Evolutionary conservation across 2,888 invertebrate species (phyloP).

Genomic region (Heliconius aoede): DNA sequence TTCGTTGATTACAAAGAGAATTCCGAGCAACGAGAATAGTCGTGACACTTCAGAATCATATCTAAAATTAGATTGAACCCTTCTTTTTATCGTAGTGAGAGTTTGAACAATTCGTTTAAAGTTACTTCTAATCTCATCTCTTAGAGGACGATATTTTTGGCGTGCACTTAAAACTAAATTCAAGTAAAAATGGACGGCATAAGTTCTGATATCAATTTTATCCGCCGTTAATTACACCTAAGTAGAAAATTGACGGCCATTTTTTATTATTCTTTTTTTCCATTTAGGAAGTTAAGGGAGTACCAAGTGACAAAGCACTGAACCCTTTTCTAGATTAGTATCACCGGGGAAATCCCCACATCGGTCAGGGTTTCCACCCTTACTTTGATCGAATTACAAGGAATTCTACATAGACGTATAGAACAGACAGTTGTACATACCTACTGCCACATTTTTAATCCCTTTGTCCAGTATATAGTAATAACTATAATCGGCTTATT

Average conservation of each 20-base stretch:
- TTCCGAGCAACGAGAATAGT: slow-evolving; percentile 5
- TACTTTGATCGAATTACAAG: not conserved
- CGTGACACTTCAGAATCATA: slow-evolving; percentile 7
- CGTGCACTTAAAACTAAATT: too few relatives aligned
- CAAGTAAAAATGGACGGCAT: too few relatives aligned
- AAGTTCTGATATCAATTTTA: too few relatives aligned
- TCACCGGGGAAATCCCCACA: slow-evolving; percentile 9
- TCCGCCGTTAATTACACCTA: too few relatives aligned
- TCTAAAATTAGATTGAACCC: slow-evolving; percentile 34
- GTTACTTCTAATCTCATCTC: not conserved
- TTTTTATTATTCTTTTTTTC: too few relatives aligned
- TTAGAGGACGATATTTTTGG: not conserved
- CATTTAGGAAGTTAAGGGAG: too few relatives aligned
- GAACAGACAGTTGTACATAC: not conserved
- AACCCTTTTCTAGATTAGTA: slow-evolving; percentile 15
- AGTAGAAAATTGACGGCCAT: too few relatives aligned
- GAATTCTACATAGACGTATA: not conserved
- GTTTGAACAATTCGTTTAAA: not conserved
- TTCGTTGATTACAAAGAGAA: not conserved
- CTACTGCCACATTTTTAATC: not conserved
- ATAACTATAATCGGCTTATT: slow-evolving; percentile 16
- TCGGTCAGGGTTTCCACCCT: not conserved
- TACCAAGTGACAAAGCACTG: not conserved
- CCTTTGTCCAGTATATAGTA: slow-evolving; percentile 10
- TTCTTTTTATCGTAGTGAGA: not conserved